Conservation (phyloP, 1,140 invertebrate species). For the Habropoda laboriosa region DNA sequence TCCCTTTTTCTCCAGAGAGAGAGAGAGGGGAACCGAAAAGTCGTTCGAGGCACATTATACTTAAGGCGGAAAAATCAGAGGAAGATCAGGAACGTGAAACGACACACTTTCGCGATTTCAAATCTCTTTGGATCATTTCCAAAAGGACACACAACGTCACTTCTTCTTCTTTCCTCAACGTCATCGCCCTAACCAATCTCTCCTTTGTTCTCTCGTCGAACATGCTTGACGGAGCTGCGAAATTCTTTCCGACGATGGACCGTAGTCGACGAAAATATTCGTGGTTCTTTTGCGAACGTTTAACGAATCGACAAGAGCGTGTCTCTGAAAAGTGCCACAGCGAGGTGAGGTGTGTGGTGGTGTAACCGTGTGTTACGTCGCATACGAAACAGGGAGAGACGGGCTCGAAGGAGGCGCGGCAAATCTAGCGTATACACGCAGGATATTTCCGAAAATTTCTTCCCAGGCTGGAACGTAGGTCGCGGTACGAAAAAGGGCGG, state of each 20-base stretch:
- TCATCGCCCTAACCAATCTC: neutral
- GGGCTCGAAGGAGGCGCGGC: neutral
- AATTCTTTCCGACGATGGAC: conserved; percentile 4
- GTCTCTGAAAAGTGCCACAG: conserved; percentile 1
- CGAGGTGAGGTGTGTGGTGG: conserved; percentile 2
- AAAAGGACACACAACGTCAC: too few relatives aligned
- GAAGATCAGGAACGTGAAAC: neutral
- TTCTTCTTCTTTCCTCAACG: too few relatives aligned
- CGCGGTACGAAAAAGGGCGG: conserved; percentile 51
- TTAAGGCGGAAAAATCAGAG: neutral
- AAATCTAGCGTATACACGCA: conserved; percentile 4
- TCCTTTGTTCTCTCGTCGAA: neutral
- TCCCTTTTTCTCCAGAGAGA: too few relatives aligned
- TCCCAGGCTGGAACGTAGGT: conserved; percentile 43
- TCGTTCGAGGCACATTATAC: too few relatives aligned
- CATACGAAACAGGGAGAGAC: conserved; percentile 35
- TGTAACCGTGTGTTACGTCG: neutral
- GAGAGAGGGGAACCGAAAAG: neutral
- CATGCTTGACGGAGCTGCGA: neutral
- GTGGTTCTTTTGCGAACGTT: conserved; percentile 27
- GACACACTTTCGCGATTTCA: neutral
- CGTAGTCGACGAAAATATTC: neutral
- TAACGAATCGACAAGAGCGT: conserved; percentile 30
- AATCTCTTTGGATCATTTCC: neutral
- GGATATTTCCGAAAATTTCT: conserved; percentile 37